Conservation (phyloP, 1,140 invertebrate genomes). For the Drosophila parabipectinata region DNA sequence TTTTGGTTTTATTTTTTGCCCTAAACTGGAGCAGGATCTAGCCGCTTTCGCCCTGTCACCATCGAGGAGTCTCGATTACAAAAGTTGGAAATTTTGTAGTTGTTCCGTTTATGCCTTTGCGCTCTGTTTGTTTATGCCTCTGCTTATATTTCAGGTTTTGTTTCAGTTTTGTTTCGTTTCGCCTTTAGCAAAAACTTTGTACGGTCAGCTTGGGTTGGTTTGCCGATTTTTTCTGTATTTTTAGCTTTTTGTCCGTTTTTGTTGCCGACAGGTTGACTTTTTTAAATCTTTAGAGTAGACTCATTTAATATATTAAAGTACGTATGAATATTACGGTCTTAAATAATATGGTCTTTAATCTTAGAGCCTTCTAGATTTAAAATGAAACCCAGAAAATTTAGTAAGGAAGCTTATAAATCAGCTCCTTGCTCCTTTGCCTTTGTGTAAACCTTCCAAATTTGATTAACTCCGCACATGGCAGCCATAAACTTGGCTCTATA, state of each 20-base stretch:
- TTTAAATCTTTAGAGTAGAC: neutral
- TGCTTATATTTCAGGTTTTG: constrained; percentile 30
- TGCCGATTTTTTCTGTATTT: constrained; percentile 15
- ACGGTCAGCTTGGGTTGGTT: constrained; percentile 15
- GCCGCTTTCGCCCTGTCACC: constrained; percentile 33
- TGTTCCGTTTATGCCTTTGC: constrained; percentile 29
- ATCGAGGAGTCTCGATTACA: constrained; percentile 42
- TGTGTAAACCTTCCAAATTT: neutral
- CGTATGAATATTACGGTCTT: neutral
- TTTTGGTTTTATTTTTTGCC: constrained; percentile 12
- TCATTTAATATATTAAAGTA: neutral
- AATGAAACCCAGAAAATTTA: neutral
- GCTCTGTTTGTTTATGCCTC: constrained; percentile 45
- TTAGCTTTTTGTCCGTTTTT: constrained; percentile 13
- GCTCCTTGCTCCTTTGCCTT: neutral
- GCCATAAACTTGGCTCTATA: neutral
- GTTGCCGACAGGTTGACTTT: constrained; percentile 6
- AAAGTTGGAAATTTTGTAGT: constrained; percentile 40
- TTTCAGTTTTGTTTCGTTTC: constrained; percentile 39
- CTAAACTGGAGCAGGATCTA: constrained; percentile 8
- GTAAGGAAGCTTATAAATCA: neutral
- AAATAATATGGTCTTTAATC: neutral
- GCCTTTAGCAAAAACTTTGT: constrained; percentile 32
- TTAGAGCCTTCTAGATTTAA: neutral
- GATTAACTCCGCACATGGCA: constrained; percentile 6